phyloP scores from a whole-genome alignment of 2,797 vertebrate species.

The Oreortyx pictus region DNA sequence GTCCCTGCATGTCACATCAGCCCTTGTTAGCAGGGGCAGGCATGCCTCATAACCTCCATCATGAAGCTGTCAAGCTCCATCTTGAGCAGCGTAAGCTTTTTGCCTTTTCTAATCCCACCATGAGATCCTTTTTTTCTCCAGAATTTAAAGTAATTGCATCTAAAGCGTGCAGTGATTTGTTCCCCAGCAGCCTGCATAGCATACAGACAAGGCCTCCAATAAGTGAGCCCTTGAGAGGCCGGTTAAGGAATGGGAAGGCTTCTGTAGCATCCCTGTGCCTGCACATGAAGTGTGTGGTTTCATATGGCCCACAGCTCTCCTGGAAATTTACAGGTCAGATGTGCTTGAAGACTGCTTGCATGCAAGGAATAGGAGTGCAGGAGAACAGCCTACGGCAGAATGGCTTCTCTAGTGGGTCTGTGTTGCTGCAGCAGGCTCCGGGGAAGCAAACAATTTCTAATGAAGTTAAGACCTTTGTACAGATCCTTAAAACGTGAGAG shows the following conservation, averaged over 20 bases:
- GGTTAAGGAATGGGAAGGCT: background rate
- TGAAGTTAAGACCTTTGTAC: background rate
- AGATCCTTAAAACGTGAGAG: background rate
- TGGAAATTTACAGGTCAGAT: background rate
- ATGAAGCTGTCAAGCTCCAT: slow-evolving; percentile 38
- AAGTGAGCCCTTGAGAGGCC: background rate
- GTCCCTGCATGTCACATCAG: background rate
- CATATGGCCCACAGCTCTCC: background rate
- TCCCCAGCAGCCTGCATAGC: background rate
- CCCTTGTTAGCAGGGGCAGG: slow-evolving; percentile 6
- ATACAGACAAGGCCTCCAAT: background rate
- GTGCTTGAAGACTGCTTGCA: background rate
- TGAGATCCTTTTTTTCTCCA: background rate
- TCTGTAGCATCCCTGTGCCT: background rate
- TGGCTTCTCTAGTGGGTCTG: too few relatives aligned
- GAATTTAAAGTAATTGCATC: slow-evolving; percentile 26
- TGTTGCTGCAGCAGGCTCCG: background rate
- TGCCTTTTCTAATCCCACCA: slow-evolving; percentile 1
- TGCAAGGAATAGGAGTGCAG: background rate
- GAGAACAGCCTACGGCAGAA: too few relatives aligned
- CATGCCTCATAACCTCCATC: slow-evolving; percentile 34
- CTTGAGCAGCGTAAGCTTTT: background rate
- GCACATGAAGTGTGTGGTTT: background rate
- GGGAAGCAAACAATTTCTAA: background rate
- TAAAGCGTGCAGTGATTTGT: background rate